Percentiles rank a stretch among this genome's conserved stretches.
Evolutionary conservation across 2,113 vertebrate species (phyloP).

Genomic region (Tor tambroides): DNA sequence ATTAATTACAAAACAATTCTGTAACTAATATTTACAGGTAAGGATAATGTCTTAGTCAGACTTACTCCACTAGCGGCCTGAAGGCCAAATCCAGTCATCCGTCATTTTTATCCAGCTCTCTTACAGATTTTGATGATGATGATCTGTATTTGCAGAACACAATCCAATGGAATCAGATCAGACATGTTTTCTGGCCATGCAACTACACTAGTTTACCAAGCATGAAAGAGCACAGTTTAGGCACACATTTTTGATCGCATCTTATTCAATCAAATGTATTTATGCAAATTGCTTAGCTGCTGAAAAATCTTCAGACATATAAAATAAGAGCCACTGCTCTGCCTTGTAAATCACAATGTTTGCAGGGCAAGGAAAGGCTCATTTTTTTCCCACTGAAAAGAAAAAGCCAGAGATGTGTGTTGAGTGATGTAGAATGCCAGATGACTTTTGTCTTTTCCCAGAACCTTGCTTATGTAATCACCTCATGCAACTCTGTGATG

Average conservation of each 20-base stretch:
- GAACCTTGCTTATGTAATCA: not conserved
- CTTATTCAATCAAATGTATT: slow-evolving; percentile 11
- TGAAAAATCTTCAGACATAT: not conserved
- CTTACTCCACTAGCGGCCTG: not conserved
- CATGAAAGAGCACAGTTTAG: not conserved
- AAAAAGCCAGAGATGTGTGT: not conserved
- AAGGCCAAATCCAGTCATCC: not conserved
- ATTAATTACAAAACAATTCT: not conserved
- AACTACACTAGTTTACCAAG: not conserved
- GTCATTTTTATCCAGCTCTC: not conserved
- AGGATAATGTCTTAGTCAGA: not conserved
- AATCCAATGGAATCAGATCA: not conserved
- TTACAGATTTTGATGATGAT: not conserved
- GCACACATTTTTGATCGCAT: not conserved
- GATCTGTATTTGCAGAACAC: not conserved
- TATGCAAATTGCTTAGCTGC: not conserved
- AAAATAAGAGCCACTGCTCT: not conserved
- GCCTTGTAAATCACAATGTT: not conserved
- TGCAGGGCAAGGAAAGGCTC: not conserved
- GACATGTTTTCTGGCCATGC: not conserved
- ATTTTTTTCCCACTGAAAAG: not conserved
- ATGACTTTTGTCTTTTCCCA: slow-evolving; percentile 15
- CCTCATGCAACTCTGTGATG: slow-evolving; percentile 29
- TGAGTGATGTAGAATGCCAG: not conserved
- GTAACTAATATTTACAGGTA: not conserved